Evolutionary conservation across 1,140 invertebrate genomes (phyloP), one percentile per base, ranked within the genome.

Genomic region (Trachelipus rathkii): DNA sequence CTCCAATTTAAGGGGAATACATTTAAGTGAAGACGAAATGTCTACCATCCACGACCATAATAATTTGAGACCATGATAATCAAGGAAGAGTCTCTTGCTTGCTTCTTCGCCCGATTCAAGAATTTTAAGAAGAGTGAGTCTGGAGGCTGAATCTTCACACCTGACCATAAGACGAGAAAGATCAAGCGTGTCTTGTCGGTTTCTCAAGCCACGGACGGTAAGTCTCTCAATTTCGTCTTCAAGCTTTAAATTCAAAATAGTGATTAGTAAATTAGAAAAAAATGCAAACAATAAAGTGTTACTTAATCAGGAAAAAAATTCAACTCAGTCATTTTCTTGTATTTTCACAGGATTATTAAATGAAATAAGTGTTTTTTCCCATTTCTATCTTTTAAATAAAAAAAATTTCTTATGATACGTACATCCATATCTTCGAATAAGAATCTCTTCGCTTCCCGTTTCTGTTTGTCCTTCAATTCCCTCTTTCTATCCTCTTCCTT

Each of bases 31-130:
- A 78, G 81, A 75, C 60, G 79, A 82, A 10, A 90, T 87, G 82
- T 93, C 91, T 81, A 90, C 89, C 89, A 97, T 96, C 90, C 96
- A 98, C 66, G 92, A 93, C 87, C 95, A 95, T 60, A 98, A 87
- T 33, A 98, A 85, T 10, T 92, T 87, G 44, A 98, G 86, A 0
- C 95, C 96, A 83, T 97, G 94, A 86, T 98, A 98, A 86, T 97
- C 96, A 15, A 98, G 86, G 85, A 98, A 97, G 43, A 98, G 87
- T 43, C 95, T 86, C 19, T 92, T 89, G 85, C 90, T 98, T 0
- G 90, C 91, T 76, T 92, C 85, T 82, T 93, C 92, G 0, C 92
- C 92, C 74, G 88, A 87, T 10, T 90, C 87, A 73, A 94, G 87
- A 9, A 89, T 84, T 33, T 86, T 82, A 8, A 88, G 83, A 9